These are phyloP conservation scores for Drosophila yooni DNA, from an alignment of 2,888 invertebrate genomes.

Conservation along the genomic window DNA sequence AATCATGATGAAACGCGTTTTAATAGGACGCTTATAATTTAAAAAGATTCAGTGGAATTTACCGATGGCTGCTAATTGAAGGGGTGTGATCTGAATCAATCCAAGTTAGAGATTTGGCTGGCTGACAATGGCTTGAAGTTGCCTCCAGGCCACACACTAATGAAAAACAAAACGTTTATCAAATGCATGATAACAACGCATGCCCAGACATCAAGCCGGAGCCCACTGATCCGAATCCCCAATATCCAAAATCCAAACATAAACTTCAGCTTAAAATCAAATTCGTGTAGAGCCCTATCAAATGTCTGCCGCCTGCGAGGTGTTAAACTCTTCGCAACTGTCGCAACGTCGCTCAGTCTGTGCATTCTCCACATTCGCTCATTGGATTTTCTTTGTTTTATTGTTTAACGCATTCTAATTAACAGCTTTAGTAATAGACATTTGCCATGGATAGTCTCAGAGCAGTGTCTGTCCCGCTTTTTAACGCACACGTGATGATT, in stretches of 20 bases:
- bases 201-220: constrained; percentile 23
- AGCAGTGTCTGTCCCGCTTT: constrained; percentile 45
- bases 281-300: constrained; percentile 46
- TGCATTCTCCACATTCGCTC: constrained; percentile 1
- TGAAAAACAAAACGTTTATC: constrained; percentile 80
- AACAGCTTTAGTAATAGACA: constrained; percentile 69
- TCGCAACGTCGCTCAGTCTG: constrained; percentile 37
- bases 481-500: constrained; percentile 81
- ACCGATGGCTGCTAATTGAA: constrained; percentile 66
- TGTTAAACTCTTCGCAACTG: constrained; percentile 74
- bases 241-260: constrained; percentile 6
- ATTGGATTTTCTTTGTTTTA: constrained; percentile 72
- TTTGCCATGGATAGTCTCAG: constrained; percentile 32
- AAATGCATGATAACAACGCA: constrained; percentile 75
- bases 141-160: constrained; percentile 41
- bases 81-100: constrained; percentile 66
- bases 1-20: constrained; percentile 19
- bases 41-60: constrained; percentile 48
- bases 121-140: constrained; percentile 24
- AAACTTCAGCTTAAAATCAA: constrained; percentile 7
- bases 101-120: constrained; percentile 9
- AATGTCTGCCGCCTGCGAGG: constrained; percentile 57
- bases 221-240: constrained; percentile 19
- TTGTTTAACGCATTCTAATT: constrained; percentile 80
- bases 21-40: constrained; percentile 29